Conservation (phyloP, 2,888 invertebrate species). For the Clistopyga incitator region DNA sequence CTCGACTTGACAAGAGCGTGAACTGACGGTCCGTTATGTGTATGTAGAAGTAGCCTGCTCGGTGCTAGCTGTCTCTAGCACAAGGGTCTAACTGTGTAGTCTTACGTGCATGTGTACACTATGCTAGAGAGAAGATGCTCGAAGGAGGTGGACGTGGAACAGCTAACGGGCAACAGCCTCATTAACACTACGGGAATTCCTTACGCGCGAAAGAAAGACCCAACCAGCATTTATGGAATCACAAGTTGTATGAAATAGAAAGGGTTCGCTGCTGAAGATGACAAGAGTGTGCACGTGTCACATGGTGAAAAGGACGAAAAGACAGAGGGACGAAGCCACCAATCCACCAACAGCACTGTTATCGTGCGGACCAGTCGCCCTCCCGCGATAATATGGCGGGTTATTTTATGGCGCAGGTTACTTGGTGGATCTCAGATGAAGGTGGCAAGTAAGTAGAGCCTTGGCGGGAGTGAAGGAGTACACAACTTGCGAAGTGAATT, state of each 20-base stretch:
- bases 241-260: conserved; percentile 37
- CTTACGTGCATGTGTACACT: not conserved
- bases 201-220: conserved; percentile 24
- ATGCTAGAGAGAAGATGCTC: conserved; percentile 18
- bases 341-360: conserved; percentile 17
- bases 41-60: conserved; percentile 53
- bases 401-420: conserved; percentile 71
- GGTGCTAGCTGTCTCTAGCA: conserved; percentile 25
- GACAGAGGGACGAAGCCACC: conserved; percentile 5
- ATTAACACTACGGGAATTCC: conserved; percentile 1
- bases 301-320: conserved; percentile 20
- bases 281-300: conserved; percentile 43
- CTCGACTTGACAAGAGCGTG: conserved; percentile 42
- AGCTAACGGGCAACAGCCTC: conserved; percentile 20
- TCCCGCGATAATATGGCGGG: conserved; percentile 43
- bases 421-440: conserved; percentile 58
- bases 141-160: conserved; percentile 47
- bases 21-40: conserved; percentile 23
- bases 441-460: conserved; percentile 43
- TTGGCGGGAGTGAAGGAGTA: conserved; percentile 2
- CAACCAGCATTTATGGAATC: conserved; percentile 19
- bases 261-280: conserved; percentile 22
- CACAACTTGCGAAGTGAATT: conserved; percentile 48
- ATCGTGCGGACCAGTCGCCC: conserved; percentile 12
- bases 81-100: conserved; percentile 1